A percentile compares a stretch with the other conserved stretches of the same genome.
These are phyloP conservation scores for Riparia riparia DNA, from an alignment of 2,113 vertebrate genomes.

Conservation along the genomic window DNA sequence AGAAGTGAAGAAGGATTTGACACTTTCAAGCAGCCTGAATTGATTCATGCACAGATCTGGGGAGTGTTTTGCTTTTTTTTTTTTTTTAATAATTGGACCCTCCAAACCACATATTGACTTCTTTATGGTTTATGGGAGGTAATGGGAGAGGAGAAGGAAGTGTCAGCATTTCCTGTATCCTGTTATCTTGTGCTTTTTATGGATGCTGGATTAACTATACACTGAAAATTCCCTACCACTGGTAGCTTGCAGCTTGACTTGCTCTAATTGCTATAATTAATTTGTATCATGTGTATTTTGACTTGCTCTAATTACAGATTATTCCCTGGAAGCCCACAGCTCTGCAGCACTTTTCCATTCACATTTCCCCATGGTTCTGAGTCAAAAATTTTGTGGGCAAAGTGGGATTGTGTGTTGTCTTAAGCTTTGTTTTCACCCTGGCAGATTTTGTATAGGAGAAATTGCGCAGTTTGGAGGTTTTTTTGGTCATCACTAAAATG, in stretches of 20 bases:
- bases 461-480: rapidly evolving
- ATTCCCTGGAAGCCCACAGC: not conserved
- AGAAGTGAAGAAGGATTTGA: not conserved
- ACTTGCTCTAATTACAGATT: not conserved
- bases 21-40: not conserved
- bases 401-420: not conserved
- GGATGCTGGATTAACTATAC: not conserved
- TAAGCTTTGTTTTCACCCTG: not conserved
- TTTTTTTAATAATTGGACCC: not conserved
- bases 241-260: not conserved
- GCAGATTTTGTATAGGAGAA: not conserved
- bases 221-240: not conserved
- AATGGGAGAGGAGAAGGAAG: constrained; percentile 45
- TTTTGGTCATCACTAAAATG: not conserved
- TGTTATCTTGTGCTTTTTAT: constrained; percentile 62
- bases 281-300: not conserved
- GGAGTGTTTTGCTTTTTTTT: not conserved
- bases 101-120: not conserved
- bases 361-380: not conserved
- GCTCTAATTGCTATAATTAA: not conserved
- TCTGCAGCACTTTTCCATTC: not conserved
- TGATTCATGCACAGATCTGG: not conserved
- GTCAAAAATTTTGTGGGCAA: not conserved
- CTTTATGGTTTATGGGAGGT: constrained; percentile 14
- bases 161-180: constrained; percentile 71